A percentile compares a stretch with the other conserved stretches of the same genome.
phyloP scores from a whole-genome alignment of 2,113 vertebrate genomes.

The Xiphias gladius region DNA sequence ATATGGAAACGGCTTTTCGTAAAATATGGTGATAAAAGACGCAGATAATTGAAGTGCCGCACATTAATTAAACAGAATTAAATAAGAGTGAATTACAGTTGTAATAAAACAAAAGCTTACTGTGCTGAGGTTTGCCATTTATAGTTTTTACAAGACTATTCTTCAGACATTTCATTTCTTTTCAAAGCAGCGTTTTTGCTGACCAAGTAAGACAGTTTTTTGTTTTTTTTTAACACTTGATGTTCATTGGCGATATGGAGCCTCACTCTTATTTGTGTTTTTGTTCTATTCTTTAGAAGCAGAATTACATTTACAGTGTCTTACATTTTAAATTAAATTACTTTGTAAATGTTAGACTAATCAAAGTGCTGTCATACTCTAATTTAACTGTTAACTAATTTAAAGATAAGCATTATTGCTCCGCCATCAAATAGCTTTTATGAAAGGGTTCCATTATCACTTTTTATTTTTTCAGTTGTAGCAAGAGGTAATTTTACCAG shows the following conservation, averaged over 20 bases:
- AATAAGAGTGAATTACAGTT: constrained; percentile 11
- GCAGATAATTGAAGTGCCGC: constrained; percentile 12
- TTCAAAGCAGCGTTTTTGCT: constrained; percentile 16
- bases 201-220: neutral
- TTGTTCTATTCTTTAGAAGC: neutral
- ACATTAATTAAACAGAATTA: constrained; percentile 5
- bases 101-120: constrained; percentile 15
- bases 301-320: neutral
- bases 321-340: constrained; percentile 33
- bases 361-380: neutral
- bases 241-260: constrained; percentile 10
- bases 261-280: constrained; percentile 3
- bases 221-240: neutral
- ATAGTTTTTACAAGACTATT: neutral
- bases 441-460: neutral
- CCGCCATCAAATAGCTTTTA: neutral
- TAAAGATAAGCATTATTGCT: constrained; percentile 15
- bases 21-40: constrained; percentile 25
- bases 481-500: no score
- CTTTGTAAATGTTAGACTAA: constrained; percentile 23
- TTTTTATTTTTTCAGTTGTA: neutral
- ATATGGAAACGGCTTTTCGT: constrained; percentile 38
- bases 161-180: neutral
- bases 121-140: neutral
- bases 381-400: constrained; percentile 13